A percentile compares a stretch with the other conserved stretches of the same genome.
Conservation (phyloP, 2,888 invertebrate genomes). For the Clivina fossor region DNA sequence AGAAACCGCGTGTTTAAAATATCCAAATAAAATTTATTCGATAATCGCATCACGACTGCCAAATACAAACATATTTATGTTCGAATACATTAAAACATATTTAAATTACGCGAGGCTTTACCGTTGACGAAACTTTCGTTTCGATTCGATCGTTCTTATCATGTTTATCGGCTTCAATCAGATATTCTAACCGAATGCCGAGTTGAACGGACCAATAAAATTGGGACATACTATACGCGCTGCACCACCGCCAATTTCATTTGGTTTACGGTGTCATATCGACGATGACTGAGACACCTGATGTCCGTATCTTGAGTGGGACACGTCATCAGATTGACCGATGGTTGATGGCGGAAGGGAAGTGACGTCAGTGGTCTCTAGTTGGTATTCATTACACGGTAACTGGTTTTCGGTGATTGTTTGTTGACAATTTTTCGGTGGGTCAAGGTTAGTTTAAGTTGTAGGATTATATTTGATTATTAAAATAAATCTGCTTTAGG, state of each 20-base stretch:
- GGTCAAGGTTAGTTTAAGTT: no score
- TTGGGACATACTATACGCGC: no score
- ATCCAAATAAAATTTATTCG: no score
- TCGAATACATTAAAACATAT: neutral
- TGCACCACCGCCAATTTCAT: neutral
- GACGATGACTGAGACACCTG: neutral
- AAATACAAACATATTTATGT: neutral
- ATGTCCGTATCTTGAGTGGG: neutral
- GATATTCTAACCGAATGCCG: neutral
- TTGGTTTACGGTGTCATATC: conserved; percentile 6
- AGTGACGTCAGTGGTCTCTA: neutral
- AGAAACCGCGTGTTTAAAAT: no score
- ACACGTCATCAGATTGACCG: neutral
- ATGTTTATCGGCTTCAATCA: no score
- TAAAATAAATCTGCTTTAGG: no score
- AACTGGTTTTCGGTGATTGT: no score
- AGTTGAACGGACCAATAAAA: conserved; percentile 1
- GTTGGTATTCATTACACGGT: neutral
- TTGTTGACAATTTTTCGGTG: no score
- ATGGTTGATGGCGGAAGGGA: no score
- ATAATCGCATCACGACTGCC: no score
- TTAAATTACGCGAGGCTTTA: neutral
- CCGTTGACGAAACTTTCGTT: neutral
- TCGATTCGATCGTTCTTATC: conserved; percentile 1
- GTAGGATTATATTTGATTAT: no score